Conservation (phyloP, 2,113 vertebrate genomes). For the Varanus salvator region DNA sequence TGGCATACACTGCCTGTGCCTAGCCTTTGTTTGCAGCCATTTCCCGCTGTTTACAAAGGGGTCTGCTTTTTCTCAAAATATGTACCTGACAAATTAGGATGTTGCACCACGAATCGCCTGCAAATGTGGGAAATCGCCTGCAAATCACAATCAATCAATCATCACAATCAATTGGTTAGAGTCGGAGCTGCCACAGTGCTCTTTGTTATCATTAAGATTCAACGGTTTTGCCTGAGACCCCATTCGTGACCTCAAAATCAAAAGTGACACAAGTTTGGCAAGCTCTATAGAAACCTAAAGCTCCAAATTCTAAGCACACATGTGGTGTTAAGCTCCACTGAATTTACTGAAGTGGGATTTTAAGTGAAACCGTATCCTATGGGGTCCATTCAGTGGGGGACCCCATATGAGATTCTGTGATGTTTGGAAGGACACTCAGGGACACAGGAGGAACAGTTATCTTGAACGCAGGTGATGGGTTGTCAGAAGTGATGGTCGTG, state of each 20-base stretch:
- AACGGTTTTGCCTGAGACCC: not conserved
- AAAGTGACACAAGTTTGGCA: conserved; percentile 1
- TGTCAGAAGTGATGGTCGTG: not conserved
- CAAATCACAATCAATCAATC: no score
- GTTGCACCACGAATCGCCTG: not conserved
- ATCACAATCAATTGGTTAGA: not conserved
- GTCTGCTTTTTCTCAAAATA: not conserved
- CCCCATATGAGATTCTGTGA: not conserved
- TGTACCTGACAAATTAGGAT: not conserved
- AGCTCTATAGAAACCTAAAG: not conserved
- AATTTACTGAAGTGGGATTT: not conserved
- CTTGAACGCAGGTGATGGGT: not conserved
- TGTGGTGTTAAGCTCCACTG: conserved; percentile 6
- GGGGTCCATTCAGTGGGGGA: not conserved
- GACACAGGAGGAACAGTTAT: not conserved
- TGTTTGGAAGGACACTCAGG: not conserved
- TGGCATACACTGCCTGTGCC: not conserved
- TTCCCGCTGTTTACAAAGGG: not conserved
- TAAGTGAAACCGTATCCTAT: not conserved
- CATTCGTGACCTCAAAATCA: not conserved
- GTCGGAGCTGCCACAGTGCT: not conserved
- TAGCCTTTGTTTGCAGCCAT: not conserved
- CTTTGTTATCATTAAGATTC: not conserved
- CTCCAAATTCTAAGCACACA: not conserved
- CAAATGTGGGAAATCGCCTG: not conserved